These are phyloP conservation scores for Sturmia bella DNA, from an alignment of 2,888 invertebrate species.

Conservation along the genomic window DNA sequence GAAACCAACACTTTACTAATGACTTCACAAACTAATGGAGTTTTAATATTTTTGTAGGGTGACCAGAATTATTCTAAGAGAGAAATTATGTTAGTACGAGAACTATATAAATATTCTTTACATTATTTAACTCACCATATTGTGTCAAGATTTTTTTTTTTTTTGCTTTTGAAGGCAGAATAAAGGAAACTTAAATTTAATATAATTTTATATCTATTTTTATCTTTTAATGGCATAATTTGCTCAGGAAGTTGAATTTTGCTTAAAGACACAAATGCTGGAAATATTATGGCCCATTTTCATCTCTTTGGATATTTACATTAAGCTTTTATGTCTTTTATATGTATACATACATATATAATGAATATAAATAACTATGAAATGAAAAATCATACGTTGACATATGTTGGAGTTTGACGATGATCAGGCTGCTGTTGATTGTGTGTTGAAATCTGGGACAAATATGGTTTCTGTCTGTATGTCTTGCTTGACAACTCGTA, in stretches of 20 bases:
- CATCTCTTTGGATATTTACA: constrained; percentile 4
- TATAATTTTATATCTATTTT: constrained; percentile 48
- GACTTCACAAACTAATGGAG: neutral
- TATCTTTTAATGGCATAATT: constrained; percentile 66
- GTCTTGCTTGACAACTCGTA: constrained; percentile 29
- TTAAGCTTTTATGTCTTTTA: constrained; percentile 11
- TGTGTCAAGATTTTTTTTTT: constrained; percentile 28
- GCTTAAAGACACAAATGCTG: constrained; percentile 48
- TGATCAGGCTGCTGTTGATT: constrained; percentile 25
- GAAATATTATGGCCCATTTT: constrained; percentile 37
- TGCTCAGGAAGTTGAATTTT: constrained; percentile 51
- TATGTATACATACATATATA: no score
- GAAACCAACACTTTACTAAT: no score
- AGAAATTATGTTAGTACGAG: neutral
- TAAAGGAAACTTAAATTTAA: constrained; percentile 50
- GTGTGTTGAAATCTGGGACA: constrained; percentile 48
- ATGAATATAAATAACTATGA: constrained; percentile 52
- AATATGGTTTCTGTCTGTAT: neutral
- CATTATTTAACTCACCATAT: constrained; percentile 12
- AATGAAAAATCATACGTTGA: constrained; percentile 42
- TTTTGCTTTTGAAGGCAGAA: constrained; percentile 6
- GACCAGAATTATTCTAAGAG: neutral
- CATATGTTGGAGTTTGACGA: constrained; percentile 39
- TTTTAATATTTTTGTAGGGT: constrained; percentile 12
- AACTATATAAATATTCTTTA: constrained; percentile 7